Percentiles rank a stretch among this genome's conserved stretches.
These are phyloP conservation scores for Bryconaethiops microstoma DNA, from an alignment of 2,797 vertebrate species.

Conservation along the genomic window DNA sequence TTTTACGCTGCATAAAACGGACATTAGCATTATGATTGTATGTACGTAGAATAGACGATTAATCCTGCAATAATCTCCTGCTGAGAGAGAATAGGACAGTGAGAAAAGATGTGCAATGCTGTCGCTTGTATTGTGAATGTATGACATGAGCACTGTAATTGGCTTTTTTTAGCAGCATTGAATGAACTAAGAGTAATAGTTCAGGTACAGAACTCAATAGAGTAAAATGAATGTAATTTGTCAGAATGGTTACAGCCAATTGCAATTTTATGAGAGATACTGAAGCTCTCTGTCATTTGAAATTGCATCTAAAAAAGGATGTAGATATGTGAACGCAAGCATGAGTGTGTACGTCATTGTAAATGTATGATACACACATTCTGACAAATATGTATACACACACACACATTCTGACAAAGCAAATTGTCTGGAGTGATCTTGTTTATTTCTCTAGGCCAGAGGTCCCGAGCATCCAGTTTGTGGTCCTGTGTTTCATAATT, in stretches of 20 bases:
- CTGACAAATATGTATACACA: not conserved
- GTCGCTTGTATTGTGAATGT: conserved; percentile 64
- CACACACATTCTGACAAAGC: not conserved
- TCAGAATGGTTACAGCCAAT: conserved; percentile 62
- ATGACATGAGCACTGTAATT: conserved; percentile 62
- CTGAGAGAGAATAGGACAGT: conserved; percentile 35
- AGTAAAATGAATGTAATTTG: conserved; percentile 70
- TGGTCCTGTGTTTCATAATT: too few species aligned
- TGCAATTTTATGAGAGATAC: conserved; percentile 68
- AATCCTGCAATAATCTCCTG: conserved; percentile 57
- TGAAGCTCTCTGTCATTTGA: not conserved
- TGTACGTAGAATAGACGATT: conserved; percentile 43
- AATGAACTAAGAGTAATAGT: conserved; percentile 71
- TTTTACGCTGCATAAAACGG: conserved; percentile 18
- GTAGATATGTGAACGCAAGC: not conserved
- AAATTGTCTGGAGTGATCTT: too few species aligned
- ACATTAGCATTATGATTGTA: conserved; percentile 52
- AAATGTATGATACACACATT: conserved; percentile 19
- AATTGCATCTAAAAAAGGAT: conserved; percentile 6
- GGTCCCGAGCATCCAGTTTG: too few species aligned
- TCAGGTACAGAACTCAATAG: conserved; percentile 46
- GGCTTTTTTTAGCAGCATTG: conserved; percentile 61
- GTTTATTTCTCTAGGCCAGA: not conserved
- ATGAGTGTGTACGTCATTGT: not conserved
- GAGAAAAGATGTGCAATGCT: conserved; percentile 50